A percentile compares a stretch with the other conserved stretches of the same genome.
phyloP scores from a whole-genome alignment of 2,888 invertebrate genomes.

The Ganaspis brasiliensis region DNA sequence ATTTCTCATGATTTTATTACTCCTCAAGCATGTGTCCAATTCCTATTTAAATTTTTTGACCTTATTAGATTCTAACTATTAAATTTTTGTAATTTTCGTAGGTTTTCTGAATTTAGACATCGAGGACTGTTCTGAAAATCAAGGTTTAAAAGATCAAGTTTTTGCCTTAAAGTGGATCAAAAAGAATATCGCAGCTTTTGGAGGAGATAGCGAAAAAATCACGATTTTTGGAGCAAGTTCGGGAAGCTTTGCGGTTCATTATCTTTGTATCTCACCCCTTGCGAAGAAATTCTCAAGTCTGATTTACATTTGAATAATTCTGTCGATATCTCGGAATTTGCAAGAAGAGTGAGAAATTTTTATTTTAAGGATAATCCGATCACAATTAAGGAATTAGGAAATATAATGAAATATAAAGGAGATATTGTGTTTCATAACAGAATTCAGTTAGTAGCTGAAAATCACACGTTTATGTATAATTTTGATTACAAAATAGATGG shows the following conservation, averaged over 20 bases:
- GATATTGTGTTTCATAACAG: constrained; percentile 82
- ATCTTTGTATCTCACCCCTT: constrained; percentile 64
- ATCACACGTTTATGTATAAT: constrained; percentile 83
- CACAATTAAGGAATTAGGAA: constrained; percentile 74
- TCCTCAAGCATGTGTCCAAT: too few species aligned
- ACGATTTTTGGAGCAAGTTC: constrained; percentile 72
- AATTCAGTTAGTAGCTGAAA: constrained; percentile 77
- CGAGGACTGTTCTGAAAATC: too few species aligned
- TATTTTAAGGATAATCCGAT: constrained; percentile 81
- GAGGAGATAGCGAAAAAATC: constrained; percentile 71
- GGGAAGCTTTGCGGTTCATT: constrained; percentile 63
- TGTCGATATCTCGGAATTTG: constrained; percentile 69
- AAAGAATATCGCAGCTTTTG: constrained; percentile 70
- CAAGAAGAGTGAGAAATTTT: constrained; percentile 78
- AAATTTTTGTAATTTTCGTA: too few species aligned
- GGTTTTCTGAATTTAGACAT: constrained; percentile 73
- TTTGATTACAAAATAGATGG: constrained; percentile 81
- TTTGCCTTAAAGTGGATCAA: too few species aligned
- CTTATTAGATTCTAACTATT: too few species aligned
- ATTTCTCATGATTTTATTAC: too few species aligned
- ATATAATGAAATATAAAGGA: constrained; percentile 81
- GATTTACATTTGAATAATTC: constrained; percentile 72
- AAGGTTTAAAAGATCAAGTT: too few species aligned
- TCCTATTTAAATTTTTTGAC: too few species aligned
- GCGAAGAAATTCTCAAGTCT: constrained; percentile 76